These are phyloP conservation scores for Haliaeetus leucogaster DNA, from an alignment of 2,113 vertebrate genomes.

Conservation along the genomic window DNA sequence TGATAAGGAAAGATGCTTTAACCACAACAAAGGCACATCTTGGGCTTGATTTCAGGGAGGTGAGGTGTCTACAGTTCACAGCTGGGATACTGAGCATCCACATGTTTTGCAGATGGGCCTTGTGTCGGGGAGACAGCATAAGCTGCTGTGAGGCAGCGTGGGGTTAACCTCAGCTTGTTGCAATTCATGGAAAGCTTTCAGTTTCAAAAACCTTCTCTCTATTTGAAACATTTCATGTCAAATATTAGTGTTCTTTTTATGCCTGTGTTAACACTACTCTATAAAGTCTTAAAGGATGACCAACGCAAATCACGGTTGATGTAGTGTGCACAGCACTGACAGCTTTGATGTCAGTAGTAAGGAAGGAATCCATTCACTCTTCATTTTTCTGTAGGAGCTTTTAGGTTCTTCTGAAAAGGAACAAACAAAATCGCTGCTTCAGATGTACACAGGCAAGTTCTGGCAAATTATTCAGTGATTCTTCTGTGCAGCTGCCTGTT, in stretches of 20 bases:
- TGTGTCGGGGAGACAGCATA: background rate
- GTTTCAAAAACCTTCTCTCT: background rate
- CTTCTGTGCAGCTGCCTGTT: background rate
- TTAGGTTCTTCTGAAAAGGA: background rate
- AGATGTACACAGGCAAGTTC: background rate
- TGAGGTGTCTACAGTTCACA: background rate
- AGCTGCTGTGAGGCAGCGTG: background rate
- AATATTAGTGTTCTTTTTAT: background rate
- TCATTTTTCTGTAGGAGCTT: background rate
- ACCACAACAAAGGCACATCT: background rate
- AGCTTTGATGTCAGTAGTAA: background rate
- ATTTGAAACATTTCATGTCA: background rate
- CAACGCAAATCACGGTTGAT: rapidly evolving
- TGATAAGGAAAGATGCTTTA: background rate
- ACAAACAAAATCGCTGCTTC: background rate
- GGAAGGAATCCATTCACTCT: background rate
- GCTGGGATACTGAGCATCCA: background rate
- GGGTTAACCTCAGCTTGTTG: background rate
- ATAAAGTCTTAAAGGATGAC: background rate
- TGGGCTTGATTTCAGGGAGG: background rate
- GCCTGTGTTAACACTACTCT: background rate
- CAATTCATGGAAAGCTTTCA: background rate
- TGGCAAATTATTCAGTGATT: background rate
- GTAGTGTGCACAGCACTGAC: background rate
- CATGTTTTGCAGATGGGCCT: background rate